phyloP scores from a whole-genome alignment of 2,888 invertebrate species.

The Drosophila paramelanica region DNA sequence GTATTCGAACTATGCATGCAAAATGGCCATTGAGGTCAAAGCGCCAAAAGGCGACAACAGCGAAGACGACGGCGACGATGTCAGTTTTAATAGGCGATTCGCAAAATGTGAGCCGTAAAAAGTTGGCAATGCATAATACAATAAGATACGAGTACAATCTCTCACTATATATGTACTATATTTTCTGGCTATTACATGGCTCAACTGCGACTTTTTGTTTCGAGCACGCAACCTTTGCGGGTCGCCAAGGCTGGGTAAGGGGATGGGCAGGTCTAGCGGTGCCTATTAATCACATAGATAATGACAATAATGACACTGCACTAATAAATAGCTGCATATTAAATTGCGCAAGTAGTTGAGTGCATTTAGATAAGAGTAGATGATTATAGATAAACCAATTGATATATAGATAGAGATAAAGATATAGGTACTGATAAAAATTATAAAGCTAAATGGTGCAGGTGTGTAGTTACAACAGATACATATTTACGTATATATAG shows the following conservation, averaged over 20 bases:
- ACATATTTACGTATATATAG: background rate
- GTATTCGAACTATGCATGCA: constrained; percentile 37
- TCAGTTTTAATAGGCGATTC: constrained; percentile 20
- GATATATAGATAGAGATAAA: background rate
- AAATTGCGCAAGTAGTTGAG: background rate
- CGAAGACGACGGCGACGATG: constrained; percentile 14
- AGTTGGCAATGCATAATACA: constrained; percentile 26
- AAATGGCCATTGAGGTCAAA: constrained; percentile 67
- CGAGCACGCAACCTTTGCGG: constrained; percentile 30
- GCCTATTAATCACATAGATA: constrained; percentile 2
- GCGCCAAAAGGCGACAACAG: constrained; percentile 34
- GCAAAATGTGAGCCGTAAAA: constrained; percentile 29
- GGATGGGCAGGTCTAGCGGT: background rate
- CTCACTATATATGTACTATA: background rate
- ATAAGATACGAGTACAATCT: constrained; percentile 14
- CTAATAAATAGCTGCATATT: constrained; percentile 4
- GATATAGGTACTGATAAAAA: background rate
- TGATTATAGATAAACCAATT: constrained; percentile 1
- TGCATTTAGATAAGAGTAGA: constrained; percentile 7
- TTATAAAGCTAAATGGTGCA: too few relatives aligned
- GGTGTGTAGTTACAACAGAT: background rate
- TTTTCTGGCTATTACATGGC: background rate
- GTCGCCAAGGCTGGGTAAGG: constrained; percentile 3
- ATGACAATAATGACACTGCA: constrained; percentile 14
- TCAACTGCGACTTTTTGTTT: background rate